Percentiles rank a stretch among this genome's conserved stretches.
Evolutionary conservation across 2,113 vertebrate species (phyloP).

Genomic region (Platysteira castanea): DNA sequence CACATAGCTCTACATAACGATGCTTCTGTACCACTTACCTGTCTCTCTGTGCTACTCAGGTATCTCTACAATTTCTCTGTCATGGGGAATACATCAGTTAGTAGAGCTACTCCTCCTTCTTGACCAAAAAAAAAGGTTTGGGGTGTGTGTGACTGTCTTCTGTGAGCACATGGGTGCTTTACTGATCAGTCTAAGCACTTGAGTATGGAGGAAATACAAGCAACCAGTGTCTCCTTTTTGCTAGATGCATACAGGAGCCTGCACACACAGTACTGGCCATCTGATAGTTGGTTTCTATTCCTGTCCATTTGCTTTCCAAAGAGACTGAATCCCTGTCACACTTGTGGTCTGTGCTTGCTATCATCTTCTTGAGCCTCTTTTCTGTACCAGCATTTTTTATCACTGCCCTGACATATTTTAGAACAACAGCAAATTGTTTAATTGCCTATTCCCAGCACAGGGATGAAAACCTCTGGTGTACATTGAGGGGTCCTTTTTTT

Average conservation of each 20-base stretch:
- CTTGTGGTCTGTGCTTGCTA: not conserved
- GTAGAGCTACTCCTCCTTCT: not conserved
- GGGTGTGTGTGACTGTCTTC: not conserved
- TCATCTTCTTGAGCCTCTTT: not conserved
- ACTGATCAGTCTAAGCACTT: not conserved
- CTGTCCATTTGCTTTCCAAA: not conserved
- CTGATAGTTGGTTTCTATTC: not conserved
- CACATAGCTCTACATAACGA: not conserved
- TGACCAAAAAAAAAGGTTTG: not conserved
- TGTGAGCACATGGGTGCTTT: not conserved
- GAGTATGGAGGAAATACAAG: not conserved
- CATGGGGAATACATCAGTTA: not conserved
- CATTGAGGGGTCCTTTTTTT: not conserved
- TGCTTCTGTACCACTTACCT: not conserved
- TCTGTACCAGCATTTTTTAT: not conserved
- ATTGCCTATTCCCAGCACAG: not conserved
- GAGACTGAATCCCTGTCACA: not conserved
- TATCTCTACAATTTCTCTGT: not conserved
- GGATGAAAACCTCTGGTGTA: accelerated
- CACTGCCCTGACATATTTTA: not conserved
- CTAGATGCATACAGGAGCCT: not conserved
- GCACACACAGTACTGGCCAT: not conserved
- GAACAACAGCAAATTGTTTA: not conserved
- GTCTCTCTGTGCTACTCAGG: not conserved
- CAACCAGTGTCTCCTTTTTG: not conserved